A percentile compares a stretch with the other conserved stretches of the same genome.
Conservation (phyloP, 2,888 invertebrate species). For the Cosmopolites sordidus region DNA sequence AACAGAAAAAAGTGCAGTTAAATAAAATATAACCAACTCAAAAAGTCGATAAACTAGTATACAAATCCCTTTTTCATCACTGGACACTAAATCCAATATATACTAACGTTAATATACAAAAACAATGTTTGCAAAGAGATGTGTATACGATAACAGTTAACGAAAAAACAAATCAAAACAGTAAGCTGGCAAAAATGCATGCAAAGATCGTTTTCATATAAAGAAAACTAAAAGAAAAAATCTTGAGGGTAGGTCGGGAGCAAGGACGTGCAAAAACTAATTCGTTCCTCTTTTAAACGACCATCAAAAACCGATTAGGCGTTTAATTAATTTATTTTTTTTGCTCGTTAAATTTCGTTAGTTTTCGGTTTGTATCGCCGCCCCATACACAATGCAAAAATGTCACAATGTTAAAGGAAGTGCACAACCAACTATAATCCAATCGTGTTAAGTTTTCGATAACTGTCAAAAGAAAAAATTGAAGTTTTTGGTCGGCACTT, state of each 20-base stretch:
- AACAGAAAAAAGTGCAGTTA: constrained; percentile 62
- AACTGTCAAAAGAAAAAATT: neutral
- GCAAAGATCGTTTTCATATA: constrained; percentile 46
- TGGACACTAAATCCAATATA: no score
- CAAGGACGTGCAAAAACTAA: constrained; percentile 63
- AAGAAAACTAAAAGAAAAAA: constrained; percentile 45
- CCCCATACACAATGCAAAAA: constrained; percentile 85
- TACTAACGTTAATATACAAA: no score
- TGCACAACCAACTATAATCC: neutral
- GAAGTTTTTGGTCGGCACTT: constrained; percentile 1
- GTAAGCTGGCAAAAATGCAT: constrained; percentile 64
- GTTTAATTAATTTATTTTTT: constrained; percentile 43
- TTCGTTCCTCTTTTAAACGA: constrained; percentile 53
- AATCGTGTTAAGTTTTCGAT: neutral
- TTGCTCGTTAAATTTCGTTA: constrained; percentile 48
- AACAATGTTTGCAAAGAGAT: neutral
- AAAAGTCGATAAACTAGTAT: neutral
- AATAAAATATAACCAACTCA: constrained; percentile 43
- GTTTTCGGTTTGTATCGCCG: constrained; percentile 56
- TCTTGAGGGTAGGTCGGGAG: constrained; percentile 57
- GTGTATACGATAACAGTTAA: constrained; percentile 1
- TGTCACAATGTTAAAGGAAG: constrained; percentile 64
- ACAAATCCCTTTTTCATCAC: no score
- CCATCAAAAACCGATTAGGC: constrained; percentile 64
- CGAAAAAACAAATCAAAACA: constrained; percentile 16